Base-by-base conservation (phyloP, 2,797 vertebrate genomes). In the Cirrhinus molitorella region DNA sequence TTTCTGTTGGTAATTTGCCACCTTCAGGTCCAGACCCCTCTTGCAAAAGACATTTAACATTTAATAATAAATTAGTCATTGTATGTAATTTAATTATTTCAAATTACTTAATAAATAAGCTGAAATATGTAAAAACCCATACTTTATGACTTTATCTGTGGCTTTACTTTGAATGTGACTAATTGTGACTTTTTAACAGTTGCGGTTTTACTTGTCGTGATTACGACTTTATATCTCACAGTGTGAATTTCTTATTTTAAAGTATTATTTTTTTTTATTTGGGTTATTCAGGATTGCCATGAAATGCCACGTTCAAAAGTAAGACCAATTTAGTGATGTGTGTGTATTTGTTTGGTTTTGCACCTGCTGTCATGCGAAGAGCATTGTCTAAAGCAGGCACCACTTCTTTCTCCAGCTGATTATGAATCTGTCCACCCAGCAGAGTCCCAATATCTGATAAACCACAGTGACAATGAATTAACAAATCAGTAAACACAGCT, bases 291-390 rank as follows among this genome's bases (percentile, higher is more conserved):
- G 59, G 13, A 28, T 31, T n/a, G 12, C 13, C 37, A 1, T n/a
- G 37, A 61, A 61, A 59, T 25, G 17, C n/a, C 74, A 40, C 0
- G 5, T 63, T 47, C 13, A 63, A 43, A 47, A 45, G 37, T 45
- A 17, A 19, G 72, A 57, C 4, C 34, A 40, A 10, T 77, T 77
- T 21, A 12, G 17, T 13, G 5, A 31, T 1, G 17, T 2, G 76
- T 82, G 71, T 16, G 21, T 11, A 23, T 47, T 19, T 84, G 13
- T 53, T 14, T 66, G 81, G 31, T 34, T 70, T 43, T 17, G 88
- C 94, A 99, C 98, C 97, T 96, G 93, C 94, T 21, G 95, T 95
- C 95, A 98, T 96, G 10, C 94, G 93, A 65, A 97, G 91, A 25
- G 96, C 94, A 0, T 91, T 92, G 85, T 98, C 95, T 19, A 99